These are phyloP conservation scores for Gadus macrocephalus DNA, from an alignment of 2,113 vertebrate species.

Conservation along the genomic window DNA sequence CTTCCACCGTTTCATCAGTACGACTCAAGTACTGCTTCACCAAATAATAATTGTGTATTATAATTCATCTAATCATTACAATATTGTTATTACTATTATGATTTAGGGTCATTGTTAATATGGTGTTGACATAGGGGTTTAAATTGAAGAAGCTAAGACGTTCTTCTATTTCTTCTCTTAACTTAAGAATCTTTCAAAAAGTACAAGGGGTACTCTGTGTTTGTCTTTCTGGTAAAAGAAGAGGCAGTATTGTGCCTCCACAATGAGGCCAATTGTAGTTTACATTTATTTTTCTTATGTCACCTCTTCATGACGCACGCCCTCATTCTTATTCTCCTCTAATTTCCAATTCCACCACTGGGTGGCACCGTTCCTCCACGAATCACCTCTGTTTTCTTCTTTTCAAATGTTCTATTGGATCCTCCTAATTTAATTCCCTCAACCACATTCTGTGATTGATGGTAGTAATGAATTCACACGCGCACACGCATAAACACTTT, in stretches of 20 bases:
- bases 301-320: background rate
- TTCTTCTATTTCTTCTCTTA: too few species aligned
- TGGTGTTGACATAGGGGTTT: too few species aligned
- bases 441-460: slow-evolving; percentile 65
- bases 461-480: slow-evolving; percentile 63
- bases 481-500: slow-evolving; percentile 21
- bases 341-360: slow-evolving; percentile 21
- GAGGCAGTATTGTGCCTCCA: too few species aligned
- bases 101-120: background rate
- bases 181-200: too few species aligned
- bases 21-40: too few species aligned
- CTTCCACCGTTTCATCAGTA: too few species aligned
- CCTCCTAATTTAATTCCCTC: slow-evolving; percentile 63
- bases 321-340: background rate
- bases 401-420: slow-evolving; percentile 25
- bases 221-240: too few species aligned
- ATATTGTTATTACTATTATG: background rate
- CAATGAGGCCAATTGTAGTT: background rate
- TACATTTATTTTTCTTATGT: background rate
- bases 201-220: too few species aligned
- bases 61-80: background rate
- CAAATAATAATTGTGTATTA: background rate
- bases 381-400: slow-evolving; percentile 25
- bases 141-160: too few species aligned
- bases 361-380: slow-evolving; percentile 71